A percentile compares a stretch with the other conserved stretches of the same genome.
Evolutionary conservation across 2,113 vertebrate genomes (phyloP).

Genomic region (Bettongia penicillata): DNA sequence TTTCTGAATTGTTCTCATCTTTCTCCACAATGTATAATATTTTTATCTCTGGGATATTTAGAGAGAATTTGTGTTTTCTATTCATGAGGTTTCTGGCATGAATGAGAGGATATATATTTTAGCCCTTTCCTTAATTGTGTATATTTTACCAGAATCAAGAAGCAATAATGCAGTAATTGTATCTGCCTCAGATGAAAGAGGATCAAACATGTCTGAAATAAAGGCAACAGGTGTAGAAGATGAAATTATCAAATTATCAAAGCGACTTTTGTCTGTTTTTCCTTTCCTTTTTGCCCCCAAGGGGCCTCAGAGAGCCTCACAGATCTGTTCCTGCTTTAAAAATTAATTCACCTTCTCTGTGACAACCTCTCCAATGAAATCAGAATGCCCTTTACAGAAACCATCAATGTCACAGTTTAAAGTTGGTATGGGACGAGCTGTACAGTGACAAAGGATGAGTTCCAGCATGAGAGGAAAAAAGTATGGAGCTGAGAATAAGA

Average conservation of each 20-base stretch:
- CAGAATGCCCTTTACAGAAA: neutral
- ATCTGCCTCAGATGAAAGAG: neutral
- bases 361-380: neutral
- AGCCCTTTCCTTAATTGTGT: neutral
- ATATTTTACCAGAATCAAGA: neutral
- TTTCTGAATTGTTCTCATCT: neutral
- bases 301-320: neutral
- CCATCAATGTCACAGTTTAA: neutral
- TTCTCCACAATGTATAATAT: neutral
- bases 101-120: neutral
- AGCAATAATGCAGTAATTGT: neutral
- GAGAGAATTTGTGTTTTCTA: neutral
- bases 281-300: neutral
- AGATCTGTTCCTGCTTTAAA: neutral
- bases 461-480: neutral
- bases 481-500: neutral
- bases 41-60: neutral
- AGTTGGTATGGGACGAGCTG: neutral
- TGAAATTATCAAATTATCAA: neutral
- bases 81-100: neutral
- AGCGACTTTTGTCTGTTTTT: neutral
- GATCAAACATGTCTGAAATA: neutral
- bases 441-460: neutral
- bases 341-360: neutral
- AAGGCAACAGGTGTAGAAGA: slow-evolving; percentile 1